Evolutionary conservation across 2,888 invertebrate species (phyloP).

Genomic region (Pandemis heparana): DNA sequence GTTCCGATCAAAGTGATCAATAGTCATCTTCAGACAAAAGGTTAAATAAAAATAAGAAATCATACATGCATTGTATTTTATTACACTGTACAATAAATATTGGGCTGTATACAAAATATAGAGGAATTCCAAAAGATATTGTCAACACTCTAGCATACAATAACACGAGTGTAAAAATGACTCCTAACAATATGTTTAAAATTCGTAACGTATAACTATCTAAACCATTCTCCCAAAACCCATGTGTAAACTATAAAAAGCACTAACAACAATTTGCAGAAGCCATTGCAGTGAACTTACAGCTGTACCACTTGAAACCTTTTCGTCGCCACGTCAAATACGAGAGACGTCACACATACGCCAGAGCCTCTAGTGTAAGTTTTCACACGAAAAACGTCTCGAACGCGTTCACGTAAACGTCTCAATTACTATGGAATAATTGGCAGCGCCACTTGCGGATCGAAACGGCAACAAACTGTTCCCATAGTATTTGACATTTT

Average conservation of each 20-base stretch:
- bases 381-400: too few species aligned
- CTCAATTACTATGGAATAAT: too few species aligned
- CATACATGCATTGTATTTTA: conserved; percentile 84
- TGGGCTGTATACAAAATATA: conserved; percentile 85
- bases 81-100: conserved; percentile 86
- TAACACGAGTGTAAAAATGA: conserved; percentile 73
- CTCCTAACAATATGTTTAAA: conserved; percentile 67
- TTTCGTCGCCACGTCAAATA: too few species aligned
- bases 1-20: background rate
- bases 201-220: conserved; percentile 66
- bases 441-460: too few species aligned
- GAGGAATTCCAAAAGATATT: conserved; percentile 84
- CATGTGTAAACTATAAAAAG: conserved; percentile 31
- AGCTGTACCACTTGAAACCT: too few species aligned
- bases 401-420: too few species aligned
- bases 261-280: background rate
- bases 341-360: too few species aligned
- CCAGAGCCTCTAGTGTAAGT: too few species aligned
- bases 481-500: too few species aligned
- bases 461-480: too few species aligned
- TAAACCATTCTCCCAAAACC: conserved; percentile 35
- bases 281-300: too few species aligned
- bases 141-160: conserved; percentile 79
- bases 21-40: background rate
- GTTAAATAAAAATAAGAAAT: conserved; percentile 56